phyloP scores from a whole-genome alignment of 2,797 vertebrate genomes.

The Malurus leucopterus region DNA sequence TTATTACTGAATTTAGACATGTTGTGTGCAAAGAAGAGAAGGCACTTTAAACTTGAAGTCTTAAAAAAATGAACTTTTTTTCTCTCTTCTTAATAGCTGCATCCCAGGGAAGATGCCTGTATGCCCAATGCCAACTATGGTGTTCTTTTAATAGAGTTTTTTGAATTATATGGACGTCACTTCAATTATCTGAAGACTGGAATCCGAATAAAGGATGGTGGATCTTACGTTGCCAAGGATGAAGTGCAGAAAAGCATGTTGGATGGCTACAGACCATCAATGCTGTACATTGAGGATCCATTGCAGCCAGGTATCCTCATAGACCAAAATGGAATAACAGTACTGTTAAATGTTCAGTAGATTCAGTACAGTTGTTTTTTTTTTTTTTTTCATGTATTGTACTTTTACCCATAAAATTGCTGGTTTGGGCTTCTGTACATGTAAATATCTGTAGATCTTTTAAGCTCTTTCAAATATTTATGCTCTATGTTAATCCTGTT shows the following conservation, averaged over 20 bases:
- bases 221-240: constrained; percentile 96
- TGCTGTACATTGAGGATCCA: constrained; percentile 97
- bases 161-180: constrained; percentile 95
- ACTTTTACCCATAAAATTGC: background rate
- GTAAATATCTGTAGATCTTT: background rate
- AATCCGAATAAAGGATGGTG: constrained; percentile 96
- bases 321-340: background rate
- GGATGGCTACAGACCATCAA: constrained; percentile 94
- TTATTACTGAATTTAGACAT: background rate
- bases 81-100: constrained; percentile 78
- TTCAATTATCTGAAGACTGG: constrained; percentile 99
- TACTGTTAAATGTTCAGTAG: background rate
- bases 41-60: background rate
- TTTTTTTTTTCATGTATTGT: background rate
- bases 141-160: constrained; percentile 98
- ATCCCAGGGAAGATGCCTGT: constrained; percentile 91
- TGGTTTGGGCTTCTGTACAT: background rate
- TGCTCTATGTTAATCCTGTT: background rate
- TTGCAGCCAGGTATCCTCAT: constrained; percentile 86
- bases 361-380: background rate
- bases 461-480: background rate
- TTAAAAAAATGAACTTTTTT: background rate
- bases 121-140: constrained; percentile 92
- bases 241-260: constrained; percentile 96
- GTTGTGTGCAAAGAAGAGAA: background rate